Percentiles rank a stretch among this genome's conserved stretches.
Evolutionary conservation across 2,888 invertebrate species (phyloP).

Genomic region (Calliphora vomitoria): DNA sequence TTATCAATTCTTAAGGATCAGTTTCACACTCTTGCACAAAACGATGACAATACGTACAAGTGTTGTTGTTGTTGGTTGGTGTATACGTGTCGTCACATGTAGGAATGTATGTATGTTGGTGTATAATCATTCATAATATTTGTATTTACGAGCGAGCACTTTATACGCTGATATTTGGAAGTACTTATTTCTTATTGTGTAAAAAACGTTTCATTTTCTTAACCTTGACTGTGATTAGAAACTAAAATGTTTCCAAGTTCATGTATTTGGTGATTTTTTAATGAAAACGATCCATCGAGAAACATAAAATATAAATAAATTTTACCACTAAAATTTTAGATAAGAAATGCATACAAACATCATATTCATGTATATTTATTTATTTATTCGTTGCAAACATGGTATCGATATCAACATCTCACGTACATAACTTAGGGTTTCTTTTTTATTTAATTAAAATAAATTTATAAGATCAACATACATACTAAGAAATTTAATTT

Average conservation of each 20-base stretch:
- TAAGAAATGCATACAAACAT: conserved; percentile 2
- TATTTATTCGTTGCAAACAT: neutral
- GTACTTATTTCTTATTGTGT: too few species aligned
- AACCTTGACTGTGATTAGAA: conserved; percentile 53
- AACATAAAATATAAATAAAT: neutral
- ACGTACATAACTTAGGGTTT: neutral
- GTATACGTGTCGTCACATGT: conserved; percentile 29
- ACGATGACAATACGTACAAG: conserved; percentile 27
- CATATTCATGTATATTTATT: neutral
- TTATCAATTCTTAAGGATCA: conserved; percentile 67
- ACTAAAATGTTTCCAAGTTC: conserved; percentile 7
- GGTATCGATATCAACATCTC: neutral
- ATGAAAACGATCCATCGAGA: neutral
- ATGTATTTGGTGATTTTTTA: neutral
- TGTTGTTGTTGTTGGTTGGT: neutral
- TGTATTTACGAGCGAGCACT: conserved; percentile 29
- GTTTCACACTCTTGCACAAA: conserved; percentile 40
- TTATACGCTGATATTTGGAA: neutral
- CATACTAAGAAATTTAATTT: too few species aligned
- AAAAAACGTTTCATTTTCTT: neutral
- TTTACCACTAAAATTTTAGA: neutral
- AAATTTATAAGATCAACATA: neutral
- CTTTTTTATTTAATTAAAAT: neutral
- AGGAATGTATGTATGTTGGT: neutral
- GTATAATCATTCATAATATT: conserved; percentile 56